Evolutionary conservation across 2,797 vertebrate species (phyloP), one percentile per base, ranked within the genome.

Genomic region (Neostethus bicornis): DNA sequence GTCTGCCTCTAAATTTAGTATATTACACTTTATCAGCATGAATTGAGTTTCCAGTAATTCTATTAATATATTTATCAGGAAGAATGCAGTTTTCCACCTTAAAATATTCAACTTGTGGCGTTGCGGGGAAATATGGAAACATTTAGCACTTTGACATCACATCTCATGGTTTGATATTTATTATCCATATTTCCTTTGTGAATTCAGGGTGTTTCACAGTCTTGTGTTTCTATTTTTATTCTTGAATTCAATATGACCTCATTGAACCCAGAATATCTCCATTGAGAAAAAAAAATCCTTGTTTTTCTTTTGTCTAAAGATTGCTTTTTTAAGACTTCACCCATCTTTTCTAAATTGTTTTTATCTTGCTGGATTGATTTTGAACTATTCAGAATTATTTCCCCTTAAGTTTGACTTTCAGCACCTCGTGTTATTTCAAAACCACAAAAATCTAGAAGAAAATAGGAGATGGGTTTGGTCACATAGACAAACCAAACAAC

Each of bases 231-330:
- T 17, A 19, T 2, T 2, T 9, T 8, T 10, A 38, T 16, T 4
- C 24, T 4, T n/a, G 14, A 2, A 45, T 4, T 37, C 14, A 29
- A 23, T 7, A 29, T 32, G 23, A 6, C 12, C 25, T 16, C 4
- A 4, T 16, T 25, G 39, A 38, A 7, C 1, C 19, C 24, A 26
- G 13, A 37, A 35, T 19, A 28, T 50, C 23, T 28, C n/a, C n/a
- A 34, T 0, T 7, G 20, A 26, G 3, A 34, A 5, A 19, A 2
- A 21, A 24, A 31, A 37, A 19, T 25, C 2, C 13, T 49, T 31
- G 8, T 28, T 48, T 17, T 9, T 58, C 37, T 34, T 47, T 14
- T 11, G 20, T 42, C 23, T 29, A 43, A 53, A 66, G 16, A 53
- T 48, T 37, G n/a, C 12, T 44, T 10, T 37, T 31, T 43, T 7